Percentiles rank a stretch among this genome's conserved stretches.
These are phyloP conservation scores for Magallana nippona DNA, from an alignment of 2,888 invertebrate genomes.

Conservation along the genomic window DNA sequence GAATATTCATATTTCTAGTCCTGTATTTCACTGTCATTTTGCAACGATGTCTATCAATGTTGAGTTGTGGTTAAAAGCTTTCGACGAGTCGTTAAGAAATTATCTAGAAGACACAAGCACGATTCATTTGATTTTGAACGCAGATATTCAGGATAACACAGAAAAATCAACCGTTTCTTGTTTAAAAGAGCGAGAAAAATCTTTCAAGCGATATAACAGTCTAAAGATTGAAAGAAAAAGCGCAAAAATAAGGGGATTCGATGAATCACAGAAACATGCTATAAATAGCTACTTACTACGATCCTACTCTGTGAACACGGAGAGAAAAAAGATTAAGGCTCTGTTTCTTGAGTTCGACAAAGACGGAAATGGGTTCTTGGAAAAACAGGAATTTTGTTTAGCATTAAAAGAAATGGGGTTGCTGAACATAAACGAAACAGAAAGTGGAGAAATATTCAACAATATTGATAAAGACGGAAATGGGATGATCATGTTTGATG, in stretches of 20 bases:
- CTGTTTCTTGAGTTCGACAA: constrained; percentile 55
- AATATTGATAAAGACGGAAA: constrained; percentile 46
- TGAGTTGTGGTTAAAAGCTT: constrained; percentile 19
- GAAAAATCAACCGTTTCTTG: background rate
- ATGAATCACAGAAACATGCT: background rate
- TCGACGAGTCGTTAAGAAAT: background rate
- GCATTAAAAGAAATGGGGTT: constrained; percentile 52
- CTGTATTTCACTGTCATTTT: constrained; percentile 47
- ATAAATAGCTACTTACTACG: background rate
- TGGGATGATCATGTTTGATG: constrained; percentile 49
- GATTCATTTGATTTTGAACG: constrained; percentile 31
- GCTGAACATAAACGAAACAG: constrained; percentile 47
- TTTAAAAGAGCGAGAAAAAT: constrained; percentile 8
- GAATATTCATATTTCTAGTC: constrained; percentile 50
- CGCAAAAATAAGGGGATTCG: background rate
- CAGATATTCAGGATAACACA: background rate
- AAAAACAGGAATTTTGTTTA: constrained; percentile 52
- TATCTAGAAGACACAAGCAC: constrained; percentile 21
- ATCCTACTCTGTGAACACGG: background rate
- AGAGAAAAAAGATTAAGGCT: constrained; percentile 53
- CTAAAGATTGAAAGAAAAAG: background rate
- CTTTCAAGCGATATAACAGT: background rate
- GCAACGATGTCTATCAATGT: constrained; percentile 31
- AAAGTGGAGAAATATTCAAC: constrained; percentile 51
- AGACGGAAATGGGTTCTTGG: constrained; percentile 56